Conservation (phyloP, 2,113 vertebrate genomes). For the Cettia cetti region DNA sequence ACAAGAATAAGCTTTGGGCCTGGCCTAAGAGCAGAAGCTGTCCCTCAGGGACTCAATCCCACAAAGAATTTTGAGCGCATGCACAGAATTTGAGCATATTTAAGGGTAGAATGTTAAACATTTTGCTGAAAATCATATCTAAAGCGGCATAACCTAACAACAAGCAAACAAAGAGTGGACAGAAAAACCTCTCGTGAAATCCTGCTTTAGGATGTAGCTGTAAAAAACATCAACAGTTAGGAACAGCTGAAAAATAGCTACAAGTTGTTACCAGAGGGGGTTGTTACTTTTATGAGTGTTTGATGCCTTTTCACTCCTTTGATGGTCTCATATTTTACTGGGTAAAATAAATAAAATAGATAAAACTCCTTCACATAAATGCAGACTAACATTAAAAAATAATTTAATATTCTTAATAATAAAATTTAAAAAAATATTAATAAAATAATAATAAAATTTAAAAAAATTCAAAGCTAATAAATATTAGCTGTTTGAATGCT, state of each 20-base stretch:
- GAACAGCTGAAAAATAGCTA: neutral
- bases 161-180: neutral
- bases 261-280: neutral
- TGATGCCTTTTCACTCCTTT: neutral
- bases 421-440: no score
- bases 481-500: neutral
- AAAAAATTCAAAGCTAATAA: neutral
- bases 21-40: neutral
- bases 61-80: neutral
- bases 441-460: no score
- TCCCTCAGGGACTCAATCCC: neutral
- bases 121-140: neutral
- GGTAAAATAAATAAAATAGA: neutral
- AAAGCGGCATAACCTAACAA: neutral
- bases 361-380: neutral
- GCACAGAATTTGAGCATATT: neutral
- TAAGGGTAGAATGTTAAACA: neutral
- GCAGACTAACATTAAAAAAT: neutral
- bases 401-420: neutral
- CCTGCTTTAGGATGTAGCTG: neutral
- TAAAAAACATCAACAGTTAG: neutral
- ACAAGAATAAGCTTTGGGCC: neutral
- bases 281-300: neutral
- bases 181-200: neutral
- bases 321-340: neutral